phyloP scores from a whole-genome alignment of 2,797 vertebrate genomes.

The Scarus forsteni region DNA sequence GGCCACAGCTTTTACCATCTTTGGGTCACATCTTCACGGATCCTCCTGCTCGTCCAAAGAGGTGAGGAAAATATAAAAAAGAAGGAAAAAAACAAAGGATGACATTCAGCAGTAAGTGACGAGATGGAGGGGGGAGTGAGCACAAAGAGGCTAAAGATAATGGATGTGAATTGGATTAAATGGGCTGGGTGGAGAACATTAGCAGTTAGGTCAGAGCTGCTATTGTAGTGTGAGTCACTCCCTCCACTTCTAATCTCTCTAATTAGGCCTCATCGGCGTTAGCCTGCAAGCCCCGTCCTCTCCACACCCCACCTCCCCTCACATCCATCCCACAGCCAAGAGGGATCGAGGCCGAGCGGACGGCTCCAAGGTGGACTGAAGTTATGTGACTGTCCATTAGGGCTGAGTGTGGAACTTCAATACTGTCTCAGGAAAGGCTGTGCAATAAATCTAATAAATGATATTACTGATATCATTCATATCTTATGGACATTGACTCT shows the following conservation, averaged over 20 bases:
- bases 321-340: slow-evolving; percentile 42
- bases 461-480: neutral
- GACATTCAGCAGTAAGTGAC: slow-evolving; percentile 63
- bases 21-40: slow-evolving; percentile 17
- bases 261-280: slow-evolving; percentile 78
- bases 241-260: slow-evolving; percentile 79
- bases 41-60: slow-evolving; percentile 10
- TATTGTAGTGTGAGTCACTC: slow-evolving; percentile 76
- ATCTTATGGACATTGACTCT: neutral
- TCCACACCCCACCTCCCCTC: neutral
- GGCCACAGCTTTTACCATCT: slow-evolving; percentile 22
- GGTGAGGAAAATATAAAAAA: slow-evolving; percentile 14
- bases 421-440: neutral
- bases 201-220: slow-evolving; percentile 80
- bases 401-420: slow-evolving; percentile 1
- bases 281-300: slow-evolving; percentile 40
- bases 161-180: slow-evolving; percentile 80
- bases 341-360: slow-evolving; percentile 18
- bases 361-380: slow-evolving; percentile 9
- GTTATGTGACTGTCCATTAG: slow-evolving; percentile 14
- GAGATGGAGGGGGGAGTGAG: slow-evolving; percentile 31
- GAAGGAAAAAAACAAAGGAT: slow-evolving; percentile 51
- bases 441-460: slow-evolving; percentile 14
- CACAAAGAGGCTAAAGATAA: slow-evolving; percentile 70
- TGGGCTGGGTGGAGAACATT: slow-evolving; percentile 77